Evolutionary conservation across 2,113 vertebrate genomes (phyloP).

Genomic region (Merops nubicus): DNA sequence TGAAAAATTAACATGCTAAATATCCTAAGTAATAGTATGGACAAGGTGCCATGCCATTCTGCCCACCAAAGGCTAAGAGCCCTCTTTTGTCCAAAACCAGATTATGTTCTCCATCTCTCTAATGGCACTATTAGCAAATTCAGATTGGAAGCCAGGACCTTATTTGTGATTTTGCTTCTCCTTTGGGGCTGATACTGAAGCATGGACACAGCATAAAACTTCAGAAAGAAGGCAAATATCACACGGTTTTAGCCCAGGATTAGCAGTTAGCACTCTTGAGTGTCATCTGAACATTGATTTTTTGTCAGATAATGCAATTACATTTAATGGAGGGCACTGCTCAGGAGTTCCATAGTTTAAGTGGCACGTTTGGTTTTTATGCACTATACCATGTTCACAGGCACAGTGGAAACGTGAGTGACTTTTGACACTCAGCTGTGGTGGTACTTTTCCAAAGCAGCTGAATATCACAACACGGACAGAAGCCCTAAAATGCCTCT

Average conservation of each 20-base stretch:
- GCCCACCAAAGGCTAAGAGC: not conserved
- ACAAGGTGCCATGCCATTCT: conserved; percentile 14
- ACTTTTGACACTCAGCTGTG: not conserved
- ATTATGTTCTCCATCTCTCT: conserved; percentile 32
- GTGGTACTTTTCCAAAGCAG: conserved; percentile 5
- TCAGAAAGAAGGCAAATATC: conserved; percentile 55
- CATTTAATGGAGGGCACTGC: conserved; percentile 71
- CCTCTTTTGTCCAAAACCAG: not conserved
- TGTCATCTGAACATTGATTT: conserved; percentile 74
- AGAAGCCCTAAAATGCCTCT: not conserved
- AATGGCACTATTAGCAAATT: conserved; percentile 43
- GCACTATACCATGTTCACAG: conserved; percentile 9
- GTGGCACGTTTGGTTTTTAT: conserved; percentile 52
- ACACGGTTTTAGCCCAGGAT: conserved; percentile 51
- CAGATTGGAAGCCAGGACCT: conserved; percentile 6
- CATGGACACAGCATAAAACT: conserved; percentile 47
- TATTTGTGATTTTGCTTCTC: conserved; percentile 32
- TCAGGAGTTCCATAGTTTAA: conserved; percentile 64
- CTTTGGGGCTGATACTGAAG: conserved; percentile 35
- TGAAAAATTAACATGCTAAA: conserved; percentile 21
- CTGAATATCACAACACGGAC: not conserved
- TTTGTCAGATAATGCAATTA: conserved; percentile 76
- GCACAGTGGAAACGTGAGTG: conserved; percentile 27
- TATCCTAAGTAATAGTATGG: not conserved
- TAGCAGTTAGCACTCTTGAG: conserved; percentile 70